Conservation (phyloP, 2,113 vertebrate species). For the Eptesicus fuscus region DNA sequence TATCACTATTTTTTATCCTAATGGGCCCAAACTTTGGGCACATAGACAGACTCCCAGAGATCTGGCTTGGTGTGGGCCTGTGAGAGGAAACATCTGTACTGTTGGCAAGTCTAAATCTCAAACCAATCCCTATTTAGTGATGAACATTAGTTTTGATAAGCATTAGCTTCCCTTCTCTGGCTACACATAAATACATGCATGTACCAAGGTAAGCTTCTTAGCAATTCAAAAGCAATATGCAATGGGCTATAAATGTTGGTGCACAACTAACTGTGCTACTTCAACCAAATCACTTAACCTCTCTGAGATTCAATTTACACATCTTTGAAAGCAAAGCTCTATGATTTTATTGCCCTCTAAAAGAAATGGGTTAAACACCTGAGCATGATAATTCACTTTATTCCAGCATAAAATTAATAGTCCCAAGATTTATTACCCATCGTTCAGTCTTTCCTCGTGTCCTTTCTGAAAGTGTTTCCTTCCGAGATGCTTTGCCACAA, state of each 20-base stretch:
- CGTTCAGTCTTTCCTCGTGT: neutral
- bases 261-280: neutral
- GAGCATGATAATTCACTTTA: constrained; percentile 25
- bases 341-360: neutral
- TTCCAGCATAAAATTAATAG: constrained; percentile 19
- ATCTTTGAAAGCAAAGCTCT: neutral
- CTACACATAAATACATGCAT: neutral
- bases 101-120: neutral
- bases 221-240: neutral
- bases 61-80: neutral
- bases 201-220: neutral
- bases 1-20: neutral
- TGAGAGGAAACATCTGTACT: neutral
- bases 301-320: neutral
- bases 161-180: neutral
- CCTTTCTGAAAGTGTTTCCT: neutral
- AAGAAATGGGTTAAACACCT: constrained; percentile 21
- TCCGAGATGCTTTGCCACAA: constrained; percentile 6
- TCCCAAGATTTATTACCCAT: neutral
- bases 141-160: neutral
- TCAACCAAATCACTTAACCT: neutral
- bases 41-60: neutral
- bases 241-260: neutral
- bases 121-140: neutral
- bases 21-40: constrained; percentile 1